Conservation (phyloP, 1,140 invertebrate species). For the Orius insidiosus region DNA sequence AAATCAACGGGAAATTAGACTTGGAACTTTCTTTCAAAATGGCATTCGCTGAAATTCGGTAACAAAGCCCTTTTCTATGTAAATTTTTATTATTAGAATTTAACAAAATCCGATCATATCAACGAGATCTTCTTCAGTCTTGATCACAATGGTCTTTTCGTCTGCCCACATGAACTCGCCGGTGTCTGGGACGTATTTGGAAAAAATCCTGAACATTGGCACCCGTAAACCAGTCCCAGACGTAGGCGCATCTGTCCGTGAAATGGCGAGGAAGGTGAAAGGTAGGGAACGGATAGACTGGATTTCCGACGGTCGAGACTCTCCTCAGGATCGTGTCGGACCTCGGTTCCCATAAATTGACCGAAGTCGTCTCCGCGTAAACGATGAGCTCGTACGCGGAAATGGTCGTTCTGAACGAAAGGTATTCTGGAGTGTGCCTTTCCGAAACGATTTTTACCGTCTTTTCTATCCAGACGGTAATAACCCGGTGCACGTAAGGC, state of each 20-base stretch:
- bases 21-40: no score
- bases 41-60: no score
- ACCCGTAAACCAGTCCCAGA: constrained; percentile 7
- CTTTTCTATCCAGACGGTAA: constrained; percentile 9
- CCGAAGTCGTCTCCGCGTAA: constrained; percentile 9
- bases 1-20: no score
- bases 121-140: constrained; percentile 7
- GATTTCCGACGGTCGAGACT: constrained; percentile 5
- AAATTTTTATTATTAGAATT: no score
- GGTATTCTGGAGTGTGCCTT: background rate
- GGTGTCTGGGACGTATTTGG: background rate
- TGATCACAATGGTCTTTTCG: constrained; percentile 3
- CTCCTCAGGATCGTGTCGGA: background rate
- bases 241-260: constrained; percentile 8
- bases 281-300: background rate
- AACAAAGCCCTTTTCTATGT: no score
- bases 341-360: constrained; percentile 13
- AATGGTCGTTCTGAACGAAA: constrained; percentile 5
- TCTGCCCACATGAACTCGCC: constrained; percentile 5
- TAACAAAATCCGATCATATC: constrained; percentile 8
- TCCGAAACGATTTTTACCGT: background rate
- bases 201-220: background rate
- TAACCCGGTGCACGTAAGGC: constrained; percentile 10
- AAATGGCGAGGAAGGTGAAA: constrained; percentile 6
- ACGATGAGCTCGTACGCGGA: constrained; percentile 5